Evolutionary conservation across 37 sponge, comb jelly and placozoan genomes (phyloP).

Genomic region (Aphrocallistes beatrix): DNA sequence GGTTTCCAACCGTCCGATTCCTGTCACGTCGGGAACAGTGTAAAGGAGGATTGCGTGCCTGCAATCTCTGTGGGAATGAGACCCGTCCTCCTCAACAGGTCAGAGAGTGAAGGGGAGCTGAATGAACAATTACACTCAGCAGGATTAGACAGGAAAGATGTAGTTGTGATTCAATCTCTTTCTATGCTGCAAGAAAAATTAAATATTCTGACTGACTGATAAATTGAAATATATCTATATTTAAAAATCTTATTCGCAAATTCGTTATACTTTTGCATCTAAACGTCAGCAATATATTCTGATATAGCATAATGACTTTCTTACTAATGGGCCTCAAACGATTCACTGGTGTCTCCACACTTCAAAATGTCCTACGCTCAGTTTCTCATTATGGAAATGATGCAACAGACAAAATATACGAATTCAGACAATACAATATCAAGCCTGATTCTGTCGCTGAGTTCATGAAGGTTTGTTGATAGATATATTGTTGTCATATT

Average conservation of each 20-base stretch:
- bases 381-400: too few species aligned
- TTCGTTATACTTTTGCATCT: too few species aligned
- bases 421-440: conserved; percentile 30
- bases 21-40: neutral
- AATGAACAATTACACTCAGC: neutral
- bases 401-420: conserved; percentile 51
- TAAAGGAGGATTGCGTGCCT: neutral
- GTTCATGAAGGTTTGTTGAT: neutral
- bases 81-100: neutral
- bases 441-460: conserved; percentile 23
- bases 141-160: neutral
- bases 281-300: too few species aligned
- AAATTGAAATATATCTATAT: too few species aligned
- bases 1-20: neutral
- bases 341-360: too few species aligned
- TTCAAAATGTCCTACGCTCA: too few species aligned
- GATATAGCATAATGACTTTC: too few species aligned
- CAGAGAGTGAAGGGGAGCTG: neutral
- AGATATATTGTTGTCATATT: neutral
- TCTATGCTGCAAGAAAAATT: neutral
- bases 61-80: neutral
- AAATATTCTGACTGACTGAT: too few species aligned
- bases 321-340: too few species aligned
- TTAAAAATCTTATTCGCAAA: too few species aligned
- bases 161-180: neutral